phyloP scores from a whole-genome alignment of 2,797 vertebrate genomes.

The Cynopterus sphinx region DNA sequence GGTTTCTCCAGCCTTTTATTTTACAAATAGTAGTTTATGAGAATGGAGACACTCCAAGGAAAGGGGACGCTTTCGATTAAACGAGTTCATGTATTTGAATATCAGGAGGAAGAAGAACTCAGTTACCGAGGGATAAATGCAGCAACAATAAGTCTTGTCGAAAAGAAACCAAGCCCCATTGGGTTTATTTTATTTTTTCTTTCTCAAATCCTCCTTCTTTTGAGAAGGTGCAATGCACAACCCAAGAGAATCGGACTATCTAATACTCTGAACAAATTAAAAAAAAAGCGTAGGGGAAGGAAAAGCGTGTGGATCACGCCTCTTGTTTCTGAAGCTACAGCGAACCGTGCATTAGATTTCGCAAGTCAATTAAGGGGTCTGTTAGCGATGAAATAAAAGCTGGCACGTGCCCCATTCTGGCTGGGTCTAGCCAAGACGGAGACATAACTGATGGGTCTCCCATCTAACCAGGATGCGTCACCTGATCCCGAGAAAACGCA shows the following conservation, averaged over 20 bases:
- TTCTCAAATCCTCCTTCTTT: conserved; percentile 37
- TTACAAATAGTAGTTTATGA: neutral
- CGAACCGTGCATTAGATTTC: conserved; percentile 12
- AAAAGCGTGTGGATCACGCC: neutral
- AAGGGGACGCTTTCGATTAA: neutral
- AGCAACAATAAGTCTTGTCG: neutral
- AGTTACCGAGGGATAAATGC: neutral
- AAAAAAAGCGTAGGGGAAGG: neutral
- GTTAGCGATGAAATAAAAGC: conserved; percentile 31
- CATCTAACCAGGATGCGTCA: conserved; percentile 43
- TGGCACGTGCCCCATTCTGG: conserved; percentile 43
- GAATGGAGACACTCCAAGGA: neutral
- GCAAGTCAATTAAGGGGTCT: conserved; percentile 70
- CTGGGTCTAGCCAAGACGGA: conserved; percentile 30
- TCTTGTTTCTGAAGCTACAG: conserved; percentile 9
- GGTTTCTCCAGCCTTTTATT: neutral
- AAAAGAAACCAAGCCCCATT: neutral
- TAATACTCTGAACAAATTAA: conserved; percentile 41
- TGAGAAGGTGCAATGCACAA: conserved; percentile 5
- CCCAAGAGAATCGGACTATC: conserved; percentile 1
- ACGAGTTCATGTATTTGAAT: conserved; percentile 8
- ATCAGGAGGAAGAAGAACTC: neutral
- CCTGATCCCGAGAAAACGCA: conserved; percentile 54
- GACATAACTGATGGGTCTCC: conserved; percentile 72
- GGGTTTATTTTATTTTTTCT: neutral